Conservation (phyloP, 2,113 vertebrate species). For the Pluvianellus socialis region DNA sequence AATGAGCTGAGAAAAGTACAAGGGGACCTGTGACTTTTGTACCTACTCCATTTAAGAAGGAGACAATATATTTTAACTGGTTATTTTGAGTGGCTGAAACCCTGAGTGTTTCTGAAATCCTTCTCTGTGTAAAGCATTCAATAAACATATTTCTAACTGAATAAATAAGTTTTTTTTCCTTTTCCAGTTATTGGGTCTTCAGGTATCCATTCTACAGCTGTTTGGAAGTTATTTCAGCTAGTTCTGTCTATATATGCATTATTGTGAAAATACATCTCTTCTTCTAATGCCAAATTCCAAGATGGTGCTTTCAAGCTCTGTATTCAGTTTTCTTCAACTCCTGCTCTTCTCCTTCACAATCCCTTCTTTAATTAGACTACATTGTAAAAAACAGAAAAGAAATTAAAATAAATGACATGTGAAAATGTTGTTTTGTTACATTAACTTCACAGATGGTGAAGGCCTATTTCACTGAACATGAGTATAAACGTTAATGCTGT, state of each 20-base stretch:
- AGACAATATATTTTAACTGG: not conserved
- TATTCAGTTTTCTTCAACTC: not conserved
- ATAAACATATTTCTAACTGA: slow-evolving; percentile 6
- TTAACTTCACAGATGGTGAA: slow-evolving; percentile 42
- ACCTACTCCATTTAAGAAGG: not conserved
- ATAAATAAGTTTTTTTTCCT: not conserved
- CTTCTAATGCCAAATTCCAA: slow-evolving; percentile 14
- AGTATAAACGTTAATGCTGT: not conserved
- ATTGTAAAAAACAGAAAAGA: not conserved
- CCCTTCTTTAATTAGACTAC: slow-evolving; percentile 11
- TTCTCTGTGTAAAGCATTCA: not conserved
- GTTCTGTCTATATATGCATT: not conserved
- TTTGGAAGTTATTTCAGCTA: too few species aligned
- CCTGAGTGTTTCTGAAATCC: not conserved
- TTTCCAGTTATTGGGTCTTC: too few species aligned
- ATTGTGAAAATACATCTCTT: not conserved
- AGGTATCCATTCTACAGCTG: too few species aligned
- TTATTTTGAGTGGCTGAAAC: not conserved
- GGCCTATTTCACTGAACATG: not conserved
- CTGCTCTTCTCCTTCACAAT: not conserved
- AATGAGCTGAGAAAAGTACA: not conserved
- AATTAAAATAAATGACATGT: slow-evolving; percentile 40
- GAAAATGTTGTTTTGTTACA: slow-evolving; percentile 26
- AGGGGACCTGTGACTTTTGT: not conserved
- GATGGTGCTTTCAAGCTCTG: not conserved